Percentiles rank a stretch among this genome's conserved stretches.
Conservation (phyloP, 1,140 invertebrate genomes). For the Arion vulgaris region DNA sequence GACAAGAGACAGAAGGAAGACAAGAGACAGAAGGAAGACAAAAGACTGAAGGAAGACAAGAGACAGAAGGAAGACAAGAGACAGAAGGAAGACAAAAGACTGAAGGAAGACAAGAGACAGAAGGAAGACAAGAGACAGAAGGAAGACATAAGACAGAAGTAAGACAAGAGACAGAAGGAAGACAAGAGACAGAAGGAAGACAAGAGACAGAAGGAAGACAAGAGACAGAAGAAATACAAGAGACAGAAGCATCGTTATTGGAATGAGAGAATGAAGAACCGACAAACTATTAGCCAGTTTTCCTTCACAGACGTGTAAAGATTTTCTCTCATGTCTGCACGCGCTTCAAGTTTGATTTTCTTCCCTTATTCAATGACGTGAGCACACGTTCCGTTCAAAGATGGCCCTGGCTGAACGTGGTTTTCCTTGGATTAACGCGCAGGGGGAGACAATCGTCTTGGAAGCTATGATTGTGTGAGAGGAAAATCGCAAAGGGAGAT, state of each 20-base stretch:
- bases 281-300: neutral
- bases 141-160: too few species aligned
- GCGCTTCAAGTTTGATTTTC: slow-evolving; percentile 28
- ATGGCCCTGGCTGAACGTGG: slow-evolving; percentile 20
- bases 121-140: too few species aligned
- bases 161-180: too few species aligned
- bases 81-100: too few species aligned
- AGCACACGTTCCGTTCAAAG: neutral
- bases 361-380: neutral
- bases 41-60: too few species aligned
- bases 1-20: too few species aligned
- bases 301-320: neutral
- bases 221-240: too few species aligned
- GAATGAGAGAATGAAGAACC: neutral
- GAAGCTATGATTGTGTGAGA: neutral
- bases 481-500: slow-evolving; percentile 9
- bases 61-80: too few species aligned
- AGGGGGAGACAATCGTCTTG: slow-evolving; percentile 5
- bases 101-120: too few species aligned
- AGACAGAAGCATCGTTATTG: neutral
- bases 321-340: slow-evolving; percentile 26
- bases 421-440: slow-evolving; percentile 12
- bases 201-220: too few species aligned
- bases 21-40: too few species aligned
- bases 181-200: too few species aligned